Evolutionary conservation across 1,140 invertebrate genomes (phyloP), one percentile per base, ranked within the genome.

Genomic region (Achatina immaculata): DNA sequence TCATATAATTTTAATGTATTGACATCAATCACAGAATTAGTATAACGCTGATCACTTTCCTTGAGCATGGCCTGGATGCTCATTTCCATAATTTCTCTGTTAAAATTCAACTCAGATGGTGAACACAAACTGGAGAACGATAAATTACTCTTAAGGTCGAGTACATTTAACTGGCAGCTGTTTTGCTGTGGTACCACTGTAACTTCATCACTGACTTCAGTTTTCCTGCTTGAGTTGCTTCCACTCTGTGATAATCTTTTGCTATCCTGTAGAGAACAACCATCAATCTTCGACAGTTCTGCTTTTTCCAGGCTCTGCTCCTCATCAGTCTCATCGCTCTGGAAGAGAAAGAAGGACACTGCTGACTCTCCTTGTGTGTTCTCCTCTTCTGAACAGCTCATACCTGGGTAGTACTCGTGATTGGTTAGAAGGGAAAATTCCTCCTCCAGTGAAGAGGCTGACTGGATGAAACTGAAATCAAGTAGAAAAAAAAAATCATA

Each of bases 331-430:
- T 55, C 65, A 2, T 34, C 65, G n/a, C 34, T 31, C 16, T 68
- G 31, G 11, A 55, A 14, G 24, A 55, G 48, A 24, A 21, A 14
- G 48, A 55, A 55, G 21, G 48, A 55, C 16, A 14, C 48, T 24
- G 21, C 24, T 55, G 48, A 55, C 2, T 7, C 34, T 2, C 28
- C 65, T 21, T 2, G 11, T 68, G 21, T 1, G 34, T 31, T 68
- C 4, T 68, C 31, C 36, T 72, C 69, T n/a, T 40, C n/a, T 9
- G 11, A 24, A 34, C n/a, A 34, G 24, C 36, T 38, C 42, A 72
- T 14, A n/a, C 42, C 69, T 6, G 69, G 24, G 69, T 72, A 72
- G 42, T 72, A 72, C 69, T 72, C 69, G 16, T 72, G 36, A 28
- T 72, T 42, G 9, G 3, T 72, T 16, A 72, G 69, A 4, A 72